A percentile compares a stretch with the other conserved stretches of the same genome.
Conservation (phyloP, 2,113 vertebrate genomes). For the Centropus bengalensis region DNA sequence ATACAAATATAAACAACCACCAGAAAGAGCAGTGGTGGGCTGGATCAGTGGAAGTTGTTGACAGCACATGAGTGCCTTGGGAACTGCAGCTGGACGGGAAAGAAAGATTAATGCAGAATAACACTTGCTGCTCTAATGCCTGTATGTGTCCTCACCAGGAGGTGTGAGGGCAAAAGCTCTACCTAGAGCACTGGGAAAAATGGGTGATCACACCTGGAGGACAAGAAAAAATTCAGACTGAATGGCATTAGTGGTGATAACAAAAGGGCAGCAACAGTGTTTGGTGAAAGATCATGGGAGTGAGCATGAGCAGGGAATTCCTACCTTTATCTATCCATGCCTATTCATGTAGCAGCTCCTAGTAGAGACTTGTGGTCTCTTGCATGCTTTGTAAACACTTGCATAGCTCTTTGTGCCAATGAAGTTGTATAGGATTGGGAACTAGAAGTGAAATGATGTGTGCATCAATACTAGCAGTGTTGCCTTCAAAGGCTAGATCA, state of each 20-base stretch:
- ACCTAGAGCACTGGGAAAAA: background rate
- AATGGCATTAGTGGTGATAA: background rate
- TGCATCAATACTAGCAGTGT: background rate
- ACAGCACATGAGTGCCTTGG: background rate
- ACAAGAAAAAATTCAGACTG: background rate
- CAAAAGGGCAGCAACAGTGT: background rate
- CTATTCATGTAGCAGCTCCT: background rate
- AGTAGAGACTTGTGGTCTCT: background rate
- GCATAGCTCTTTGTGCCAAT: background rate
- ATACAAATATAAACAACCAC: background rate
- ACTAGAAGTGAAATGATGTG: background rate
- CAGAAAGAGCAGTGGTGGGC: background rate
- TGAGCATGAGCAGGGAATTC: background rate
- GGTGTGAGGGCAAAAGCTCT: background rate
- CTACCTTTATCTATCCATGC: background rate
- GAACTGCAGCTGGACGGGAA: background rate
- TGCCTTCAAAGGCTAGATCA: background rate
- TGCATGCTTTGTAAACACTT: background rate
- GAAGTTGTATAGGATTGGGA: background rate
- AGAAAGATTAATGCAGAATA: background rate
- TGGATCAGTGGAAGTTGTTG: background rate
- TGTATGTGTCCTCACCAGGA: accelerated
- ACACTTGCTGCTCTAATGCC: background rate
- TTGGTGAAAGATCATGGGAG: background rate
- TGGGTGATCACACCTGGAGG: background rate